Conservation (phyloP, 2,888 invertebrate genomes). For the Leptinotarsa peninsularis region DNA sequence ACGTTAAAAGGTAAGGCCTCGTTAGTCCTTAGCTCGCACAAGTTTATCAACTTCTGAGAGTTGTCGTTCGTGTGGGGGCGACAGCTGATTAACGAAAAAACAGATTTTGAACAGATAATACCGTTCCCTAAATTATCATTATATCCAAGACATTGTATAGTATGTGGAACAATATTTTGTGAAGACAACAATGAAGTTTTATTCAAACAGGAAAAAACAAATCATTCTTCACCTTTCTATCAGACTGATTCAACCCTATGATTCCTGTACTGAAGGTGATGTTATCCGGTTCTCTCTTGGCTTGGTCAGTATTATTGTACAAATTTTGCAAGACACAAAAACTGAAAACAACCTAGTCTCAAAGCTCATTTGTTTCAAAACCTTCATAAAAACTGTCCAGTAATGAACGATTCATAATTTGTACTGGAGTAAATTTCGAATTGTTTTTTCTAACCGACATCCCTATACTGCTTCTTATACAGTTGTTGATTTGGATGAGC, state of each 20-base stretch:
- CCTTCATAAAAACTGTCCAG: neutral
- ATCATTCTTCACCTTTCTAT: too few species aligned
- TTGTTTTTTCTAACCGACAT: neutral
- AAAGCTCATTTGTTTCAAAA: neutral
- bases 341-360: neutral
- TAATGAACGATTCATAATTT: neutral
- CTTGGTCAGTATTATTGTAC: neutral
- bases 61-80: too few species aligned
- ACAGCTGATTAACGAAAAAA: too few species aligned
- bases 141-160: too few species aligned
- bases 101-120: too few species aligned
- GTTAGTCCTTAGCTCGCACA: too few species aligned
- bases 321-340: neutral
- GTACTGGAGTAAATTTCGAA: neutral
- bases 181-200: too few species aligned
- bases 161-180: too few species aligned
- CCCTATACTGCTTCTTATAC: neutral
- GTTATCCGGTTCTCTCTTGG: neutral
- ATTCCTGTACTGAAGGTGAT: neutral
- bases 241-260: neutral
- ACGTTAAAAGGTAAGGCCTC: too few species aligned
- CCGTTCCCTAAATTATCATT: too few species aligned
- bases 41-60: too few species aligned
- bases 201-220: too few species aligned
- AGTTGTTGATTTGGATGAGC: constrained; percentile 12